phyloP scores from a whole-genome alignment of 2,797 vertebrate genomes.

The Cynopterus sphinx region DNA sequence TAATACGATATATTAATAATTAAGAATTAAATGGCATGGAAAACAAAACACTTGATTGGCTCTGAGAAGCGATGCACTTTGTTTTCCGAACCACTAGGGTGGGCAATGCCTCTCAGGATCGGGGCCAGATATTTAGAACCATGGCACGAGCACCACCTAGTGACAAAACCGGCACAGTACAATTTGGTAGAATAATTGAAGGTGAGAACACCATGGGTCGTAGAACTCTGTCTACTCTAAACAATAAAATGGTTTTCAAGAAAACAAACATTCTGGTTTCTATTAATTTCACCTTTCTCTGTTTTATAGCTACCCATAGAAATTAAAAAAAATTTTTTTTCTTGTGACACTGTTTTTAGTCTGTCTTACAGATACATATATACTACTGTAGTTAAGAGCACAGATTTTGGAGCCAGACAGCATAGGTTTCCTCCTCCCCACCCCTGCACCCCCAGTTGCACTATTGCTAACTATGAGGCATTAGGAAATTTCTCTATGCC shows the following conservation, averaged over 20 bases:
- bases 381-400: neutral
- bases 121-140: neutral
- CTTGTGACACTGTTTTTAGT: neutral
- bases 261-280: neutral
- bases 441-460: neutral
- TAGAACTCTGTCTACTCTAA: neutral
- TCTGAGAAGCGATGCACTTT: neutral
- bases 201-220: neutral
- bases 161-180: neutral
- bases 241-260: neutral
- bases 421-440: neutral
- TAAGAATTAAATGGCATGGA: neutral
- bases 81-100: neutral
- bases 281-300: neutral
- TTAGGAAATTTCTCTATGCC: neutral
- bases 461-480: neutral
- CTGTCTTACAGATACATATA: neutral
- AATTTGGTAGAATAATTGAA: neutral
- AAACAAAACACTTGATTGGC: neutral
- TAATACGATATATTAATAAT: neutral
- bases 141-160: conserved; percentile 46
- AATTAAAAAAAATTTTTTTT: neutral
- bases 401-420: neutral
- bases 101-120: neutral
- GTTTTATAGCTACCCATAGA: neutral